Evolutionary conservation across 2,797 vertebrate species (phyloP), one percentile per base, ranked within the genome.

Genomic region (Epinephelus coioides): DNA sequence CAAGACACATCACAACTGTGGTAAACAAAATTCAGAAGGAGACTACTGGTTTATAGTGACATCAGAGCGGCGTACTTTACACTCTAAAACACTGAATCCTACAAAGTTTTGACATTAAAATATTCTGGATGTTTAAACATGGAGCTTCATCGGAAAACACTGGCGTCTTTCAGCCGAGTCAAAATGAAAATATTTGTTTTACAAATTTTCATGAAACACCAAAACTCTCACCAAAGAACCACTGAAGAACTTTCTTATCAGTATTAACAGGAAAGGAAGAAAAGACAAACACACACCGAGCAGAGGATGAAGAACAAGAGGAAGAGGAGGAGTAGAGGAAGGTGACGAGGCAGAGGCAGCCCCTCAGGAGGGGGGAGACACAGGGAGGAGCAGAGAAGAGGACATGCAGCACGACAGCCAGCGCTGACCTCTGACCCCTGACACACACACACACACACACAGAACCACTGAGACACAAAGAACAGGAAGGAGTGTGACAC

Each of bases 281-380:
- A 62, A 51, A 74, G 78, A 70, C 19, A 84, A 54, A 77, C 69
- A 86, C 84, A 89, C 78, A 93, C 89, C 90, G 27, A 88, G 68
- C 12, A 65, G 53, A 90, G 62, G 50, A 66, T 8, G 62, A 84
- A 23, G 64, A 86, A 18, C 74, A 73, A 66, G 62, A 73, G 14
- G 46, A 51, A 67, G 53, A 86, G 17, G 81, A 86, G 62, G 85
- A 92, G 63, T 84, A 93, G 88, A 91, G 49, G 84, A 93, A 85
- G 87, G 88, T 88, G 87, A 94, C 27, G 63, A 93, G 86, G 86
- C 85, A 93, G 67, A 93, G 84, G 89, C 90, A 94, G 81, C 78
- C 92, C 89, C 79, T 86, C 53, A 95, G 78, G 66, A 87, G 78
- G 79, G 81, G 93, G 86, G 93, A 94, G 84, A 92, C 34, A 88